Evolutionary conservation across 2,113 vertebrate genomes (phyloP), one percentile per base, ranked within the genome.

Genomic region (Himantopus leucocephalus): DNA sequence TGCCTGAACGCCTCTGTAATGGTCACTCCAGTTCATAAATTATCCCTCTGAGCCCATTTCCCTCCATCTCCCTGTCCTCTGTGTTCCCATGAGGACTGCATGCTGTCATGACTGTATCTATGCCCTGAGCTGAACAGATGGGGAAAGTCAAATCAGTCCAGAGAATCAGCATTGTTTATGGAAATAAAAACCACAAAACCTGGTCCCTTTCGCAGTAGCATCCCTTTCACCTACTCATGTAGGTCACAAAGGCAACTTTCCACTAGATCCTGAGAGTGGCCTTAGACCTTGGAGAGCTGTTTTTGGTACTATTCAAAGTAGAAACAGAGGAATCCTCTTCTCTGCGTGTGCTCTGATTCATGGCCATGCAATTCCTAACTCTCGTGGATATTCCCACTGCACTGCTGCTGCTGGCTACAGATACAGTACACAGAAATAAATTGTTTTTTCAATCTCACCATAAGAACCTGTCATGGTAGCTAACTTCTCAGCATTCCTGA

Each of bases 11-110:
- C 21, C 20, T 81, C 39, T 55, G 11, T 47, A 48, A 15, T 24
- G 19, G 12, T 56, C 20, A 39, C 8, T 27, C 4, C 24, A 37
- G 20, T 16, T 92, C n/a, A 32, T 43, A 20, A 60, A 45, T 20
- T 12, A 19, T 23, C 16, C 6, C 30, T 11, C 41, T 37, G 22
- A 71, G 11, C 9, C 9, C 5, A 4, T 15, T 15, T 58, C 4
- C 37, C 21, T 64, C 17, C 34, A 32, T 10, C 24, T 74, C 15
- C 13, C 32, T 34, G 14, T 73, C n/a, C 30, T 20, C 34, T 39
- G 6, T 45, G 17, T 22, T 55, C 14, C 47, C 14, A 24, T 1
- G 0, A 37, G 55, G 13, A 37, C 21, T 58, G 10, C 7, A 9
- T 32, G 35, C 23, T 55, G 32, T 58, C 41, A 50, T 34, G 32